Conservation (phyloP, 2,113 vertebrate species). For the Pedionomus torquatus region DNA sequence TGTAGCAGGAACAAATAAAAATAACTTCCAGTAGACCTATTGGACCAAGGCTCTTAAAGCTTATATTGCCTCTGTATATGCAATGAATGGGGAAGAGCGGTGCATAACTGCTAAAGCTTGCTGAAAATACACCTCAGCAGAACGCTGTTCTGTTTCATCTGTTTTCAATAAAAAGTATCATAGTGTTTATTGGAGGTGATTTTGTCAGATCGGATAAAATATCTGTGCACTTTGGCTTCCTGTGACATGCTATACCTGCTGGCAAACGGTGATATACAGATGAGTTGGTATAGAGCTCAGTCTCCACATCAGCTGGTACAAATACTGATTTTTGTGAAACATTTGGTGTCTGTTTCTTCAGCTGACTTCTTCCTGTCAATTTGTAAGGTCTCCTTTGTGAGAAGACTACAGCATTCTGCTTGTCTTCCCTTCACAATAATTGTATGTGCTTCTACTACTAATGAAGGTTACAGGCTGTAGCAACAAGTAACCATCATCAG, state of each 20-base stretch:
- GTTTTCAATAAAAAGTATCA: background rate
- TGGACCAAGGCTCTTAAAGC: background rate
- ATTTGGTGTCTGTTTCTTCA: background rate
- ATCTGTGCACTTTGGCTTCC: background rate
- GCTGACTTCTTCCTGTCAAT: fast-evolving
- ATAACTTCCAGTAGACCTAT: background rate
- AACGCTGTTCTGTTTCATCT: background rate
- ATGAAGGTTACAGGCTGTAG: background rate
- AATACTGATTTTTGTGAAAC: background rate
- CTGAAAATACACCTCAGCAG: background rate
- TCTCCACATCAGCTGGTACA: background rate
- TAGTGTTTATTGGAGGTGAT: background rate
- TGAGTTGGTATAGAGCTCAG: background rate
- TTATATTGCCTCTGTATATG: background rate
- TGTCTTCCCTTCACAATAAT: background rate
- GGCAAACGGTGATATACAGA: background rate
- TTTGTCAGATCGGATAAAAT: background rate
- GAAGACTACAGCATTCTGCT: background rate
- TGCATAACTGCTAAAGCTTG: background rate
- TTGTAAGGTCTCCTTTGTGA: background rate
- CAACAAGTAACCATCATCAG: background rate
- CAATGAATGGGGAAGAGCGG: background rate
- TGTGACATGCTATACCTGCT: fast-evolving
- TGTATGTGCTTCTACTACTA: background rate
- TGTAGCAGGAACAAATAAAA: background rate